Evolutionary conservation across 1,140 invertebrate genomes (phyloP).

Genomic region (Nephotettix cincticeps): DNA sequence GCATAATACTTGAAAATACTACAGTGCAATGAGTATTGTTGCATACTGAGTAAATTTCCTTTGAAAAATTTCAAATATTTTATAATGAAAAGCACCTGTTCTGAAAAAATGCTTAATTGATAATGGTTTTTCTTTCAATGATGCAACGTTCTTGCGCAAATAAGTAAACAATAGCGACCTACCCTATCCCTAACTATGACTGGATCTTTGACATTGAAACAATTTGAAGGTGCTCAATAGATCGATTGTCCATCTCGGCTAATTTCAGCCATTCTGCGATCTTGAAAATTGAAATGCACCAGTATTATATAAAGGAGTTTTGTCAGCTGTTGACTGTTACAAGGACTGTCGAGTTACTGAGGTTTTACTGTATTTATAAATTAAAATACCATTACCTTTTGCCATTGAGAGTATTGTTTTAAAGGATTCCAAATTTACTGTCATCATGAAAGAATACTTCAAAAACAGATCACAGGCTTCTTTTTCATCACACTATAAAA

Average conservation of each 20-base stretch:
- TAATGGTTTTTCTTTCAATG: too few relatives aligned
- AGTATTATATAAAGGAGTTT: background rate
- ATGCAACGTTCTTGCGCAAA: too few relatives aligned
- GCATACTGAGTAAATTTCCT: too few relatives aligned
- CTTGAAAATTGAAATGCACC: background rate
- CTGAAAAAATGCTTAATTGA: too few relatives aligned
- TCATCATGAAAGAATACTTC: background rate
- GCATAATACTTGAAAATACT: too few relatives aligned
- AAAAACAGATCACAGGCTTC: background rate
- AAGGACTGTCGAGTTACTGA: background rate
- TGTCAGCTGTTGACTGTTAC: background rate
- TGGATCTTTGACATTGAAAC: too few relatives aligned
- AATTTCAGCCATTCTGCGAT: background rate
- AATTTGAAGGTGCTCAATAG: background rate
- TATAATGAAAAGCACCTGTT: too few relatives aligned
- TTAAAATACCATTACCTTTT: background rate
- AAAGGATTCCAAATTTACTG: background rate
- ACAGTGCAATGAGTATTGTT: too few relatives aligned
- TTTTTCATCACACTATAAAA: constrained; percentile 11
- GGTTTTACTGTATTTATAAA: background rate
- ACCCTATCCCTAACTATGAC: too few relatives aligned
- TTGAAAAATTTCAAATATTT: too few relatives aligned
- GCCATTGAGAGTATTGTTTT: background rate
- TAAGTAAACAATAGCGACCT: too few relatives aligned
- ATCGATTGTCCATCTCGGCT: background rate